Conservation (phyloP, 30 jellyfish, hydroid and myxozoan genomes). For the Aurelia coerulea region DNA sequence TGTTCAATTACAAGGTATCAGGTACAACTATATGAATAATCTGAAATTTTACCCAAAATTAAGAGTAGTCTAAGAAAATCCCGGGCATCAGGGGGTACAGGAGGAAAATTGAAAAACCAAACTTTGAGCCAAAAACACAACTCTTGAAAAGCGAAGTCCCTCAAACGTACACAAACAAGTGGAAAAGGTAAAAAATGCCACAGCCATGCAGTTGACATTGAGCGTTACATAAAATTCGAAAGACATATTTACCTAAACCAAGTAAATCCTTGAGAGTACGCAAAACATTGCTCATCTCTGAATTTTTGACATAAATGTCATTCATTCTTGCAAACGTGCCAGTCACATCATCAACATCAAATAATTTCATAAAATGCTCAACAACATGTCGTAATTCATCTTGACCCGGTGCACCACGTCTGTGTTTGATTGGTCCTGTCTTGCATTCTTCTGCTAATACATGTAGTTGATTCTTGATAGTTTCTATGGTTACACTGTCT, state of each 20-base stretch:
- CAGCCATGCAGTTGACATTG: no score
- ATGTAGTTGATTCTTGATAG: background rate
- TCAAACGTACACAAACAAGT: no score
- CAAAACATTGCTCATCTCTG: constrained; percentile 76
- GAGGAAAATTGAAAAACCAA: no score
- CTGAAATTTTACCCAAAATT: no score
- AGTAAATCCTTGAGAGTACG: constrained; percentile 70
- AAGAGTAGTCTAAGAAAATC: no score
- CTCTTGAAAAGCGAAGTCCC: no score
- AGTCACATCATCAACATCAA: constrained; percentile 64
- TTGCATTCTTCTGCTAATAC: constrained; percentile 53
- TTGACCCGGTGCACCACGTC: constrained; percentile 62
- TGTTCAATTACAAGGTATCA: no score
- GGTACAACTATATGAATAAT: no score
- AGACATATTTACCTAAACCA: constrained; percentile 67
- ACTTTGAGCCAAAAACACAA: no score
- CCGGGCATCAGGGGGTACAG: no score
- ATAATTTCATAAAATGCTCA: constrained; percentile 88
- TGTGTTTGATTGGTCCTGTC: constrained; percentile 72
- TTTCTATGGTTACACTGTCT: constrained; percentile 5
- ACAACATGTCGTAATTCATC: constrained; percentile 59
- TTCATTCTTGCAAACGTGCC: constrained; percentile 89
- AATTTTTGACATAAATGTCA: constrained; percentile 67
- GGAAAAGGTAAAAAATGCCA: no score
- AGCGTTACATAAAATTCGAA: background rate